phyloP scores from a whole-genome alignment of 2,797 vertebrate species.

The Pampus argenteus region DNA sequence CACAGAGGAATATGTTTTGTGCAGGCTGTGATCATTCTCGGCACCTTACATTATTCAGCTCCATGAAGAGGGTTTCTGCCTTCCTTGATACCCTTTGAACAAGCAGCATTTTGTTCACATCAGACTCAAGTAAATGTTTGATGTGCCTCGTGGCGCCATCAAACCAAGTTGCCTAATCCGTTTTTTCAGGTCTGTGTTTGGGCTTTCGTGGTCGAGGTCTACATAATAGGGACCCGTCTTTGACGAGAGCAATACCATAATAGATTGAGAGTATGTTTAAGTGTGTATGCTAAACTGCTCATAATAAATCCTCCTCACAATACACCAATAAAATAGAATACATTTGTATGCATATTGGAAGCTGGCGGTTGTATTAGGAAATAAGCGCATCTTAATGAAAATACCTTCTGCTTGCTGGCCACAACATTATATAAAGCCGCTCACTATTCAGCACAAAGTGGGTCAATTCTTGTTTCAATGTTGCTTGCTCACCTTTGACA shows the following conservation, averaged over 20 bases:
- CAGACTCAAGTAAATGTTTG: constrained; percentile 48
- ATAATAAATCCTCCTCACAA: constrained; percentile 66
- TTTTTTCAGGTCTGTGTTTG: constrained; percentile 36
- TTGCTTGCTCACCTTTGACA: constrained; percentile 69
- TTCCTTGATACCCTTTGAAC: constrained; percentile 51
- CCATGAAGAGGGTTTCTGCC: constrained; percentile 28
- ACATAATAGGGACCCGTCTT: constrained; percentile 54
- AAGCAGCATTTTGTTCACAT: constrained; percentile 58
- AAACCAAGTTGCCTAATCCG: constrained; percentile 45
- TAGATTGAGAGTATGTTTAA: constrained; percentile 61
- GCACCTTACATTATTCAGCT: constrained; percentile 54
- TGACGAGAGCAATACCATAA: constrained; percentile 64
- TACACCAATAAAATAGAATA: constrained; percentile 62
- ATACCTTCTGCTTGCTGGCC: constrained; percentile 62
- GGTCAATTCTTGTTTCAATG: constrained; percentile 56
- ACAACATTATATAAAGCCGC: constrained; percentile 34
- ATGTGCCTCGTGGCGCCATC: constrained; percentile 46
- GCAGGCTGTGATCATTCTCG: constrained; percentile 45
- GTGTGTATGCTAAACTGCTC: constrained; percentile 49
- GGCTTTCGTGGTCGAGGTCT: constrained; percentile 44
- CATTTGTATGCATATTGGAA: constrained; percentile 74
- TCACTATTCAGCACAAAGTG: constrained; percentile 53
- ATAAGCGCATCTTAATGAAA: constrained; percentile 72
- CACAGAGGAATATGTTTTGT: constrained; percentile 12
- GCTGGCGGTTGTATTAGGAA: constrained; percentile 60